Percentiles rank a stretch among this genome's conserved stretches.
phyloP scores from a whole-genome alignment of 2,113 vertebrate genomes.

The Brachypodius melanocephalos region DNA sequence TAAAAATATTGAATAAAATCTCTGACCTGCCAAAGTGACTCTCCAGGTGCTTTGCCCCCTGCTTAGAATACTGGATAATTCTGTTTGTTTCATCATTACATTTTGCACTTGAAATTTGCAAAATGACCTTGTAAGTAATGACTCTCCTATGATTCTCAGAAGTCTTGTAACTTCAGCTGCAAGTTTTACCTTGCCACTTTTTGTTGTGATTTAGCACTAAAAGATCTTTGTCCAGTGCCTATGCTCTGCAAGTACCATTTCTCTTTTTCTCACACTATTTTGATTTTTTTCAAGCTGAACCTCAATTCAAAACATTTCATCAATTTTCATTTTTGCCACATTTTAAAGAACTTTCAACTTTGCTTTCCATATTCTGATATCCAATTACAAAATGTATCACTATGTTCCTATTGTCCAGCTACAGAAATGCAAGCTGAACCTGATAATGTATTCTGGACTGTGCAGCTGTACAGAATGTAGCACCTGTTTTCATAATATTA shows the following conservation, averaged over 20 bases:
- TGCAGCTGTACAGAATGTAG: not conserved
- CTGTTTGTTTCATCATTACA: not conserved
- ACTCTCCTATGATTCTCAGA: not conserved
- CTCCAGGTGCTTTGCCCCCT: not conserved
- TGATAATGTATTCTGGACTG: not conserved
- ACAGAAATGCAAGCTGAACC: not conserved
- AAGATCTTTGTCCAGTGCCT: not conserved
- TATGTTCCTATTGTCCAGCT: not conserved
- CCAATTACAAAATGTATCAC: not conserved
- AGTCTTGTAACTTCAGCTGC: not conserved
- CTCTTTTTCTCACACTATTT: not conserved
- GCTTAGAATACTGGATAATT: not conserved
- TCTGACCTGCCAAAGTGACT: not conserved
- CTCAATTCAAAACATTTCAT: not conserved
- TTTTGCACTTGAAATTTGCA: not conserved
- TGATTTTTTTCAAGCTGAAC: not conserved
- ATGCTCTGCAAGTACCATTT: not conserved
- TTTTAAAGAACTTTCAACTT: not conserved
- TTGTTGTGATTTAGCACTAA: not conserved
- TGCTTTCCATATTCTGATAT: not conserved
- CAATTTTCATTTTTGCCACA: not conserved
- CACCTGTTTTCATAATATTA: not conserved
- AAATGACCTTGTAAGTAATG: not conserved
- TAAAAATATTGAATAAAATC: not conserved
- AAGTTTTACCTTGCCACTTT: not conserved